Percentiles rank a stretch among this genome's conserved stretches.
phyloP scores from a whole-genome alignment of 1,140 invertebrate genomes.

The Pseudachorutes palmiensis region DNA sequence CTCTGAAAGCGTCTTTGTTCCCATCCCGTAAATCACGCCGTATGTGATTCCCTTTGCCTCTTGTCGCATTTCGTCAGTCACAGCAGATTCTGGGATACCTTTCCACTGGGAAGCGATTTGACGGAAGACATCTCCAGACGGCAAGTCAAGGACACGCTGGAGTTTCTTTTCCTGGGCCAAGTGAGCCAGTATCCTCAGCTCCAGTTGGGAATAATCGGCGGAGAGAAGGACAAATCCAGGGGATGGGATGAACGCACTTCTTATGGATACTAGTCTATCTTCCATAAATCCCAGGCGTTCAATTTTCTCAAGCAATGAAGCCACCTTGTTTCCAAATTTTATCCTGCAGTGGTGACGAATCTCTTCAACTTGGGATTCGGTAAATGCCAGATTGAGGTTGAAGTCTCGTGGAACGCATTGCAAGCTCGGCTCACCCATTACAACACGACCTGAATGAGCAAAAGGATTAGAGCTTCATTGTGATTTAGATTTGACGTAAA shows the following conservation, averaged over 20 bases:
- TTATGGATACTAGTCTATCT: constrained; percentile 40
- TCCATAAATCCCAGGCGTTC: background rate
- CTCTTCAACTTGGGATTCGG: constrained; percentile 18
- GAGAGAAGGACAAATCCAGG: constrained; percentile 58
- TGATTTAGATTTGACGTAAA: no score
- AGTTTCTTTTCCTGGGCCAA: constrained; percentile 71
- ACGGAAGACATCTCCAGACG: constrained; percentile 74
- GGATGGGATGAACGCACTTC: constrained; percentile 44
- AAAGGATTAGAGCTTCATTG: background rate
- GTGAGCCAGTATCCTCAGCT: constrained; percentile 86
- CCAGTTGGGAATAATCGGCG: constrained; percentile 92
- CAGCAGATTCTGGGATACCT: constrained; percentile 49
- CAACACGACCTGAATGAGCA: constrained; percentile 59
- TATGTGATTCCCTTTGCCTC: constrained; percentile 91
- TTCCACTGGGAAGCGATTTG: constrained; percentile 78
- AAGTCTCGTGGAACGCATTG: constrained; percentile 88
- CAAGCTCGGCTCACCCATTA: constrained; percentile 86
- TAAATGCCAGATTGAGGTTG: constrained; percentile 41
- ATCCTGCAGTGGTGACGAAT: constrained; percentile 14
- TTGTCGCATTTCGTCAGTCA: constrained; percentile 65
- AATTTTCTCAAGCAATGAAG: constrained; percentile 5
- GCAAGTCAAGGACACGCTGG: constrained; percentile 56
- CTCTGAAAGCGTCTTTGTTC: constrained; percentile 70
- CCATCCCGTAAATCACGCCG: constrained; percentile 97
- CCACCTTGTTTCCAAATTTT: constrained; percentile 28